A percentile compares a stretch with the other conserved stretches of the same genome.
Evolutionary conservation across 2,888 invertebrate species (phyloP).

Genomic region (Tiphia femorata): DNA sequence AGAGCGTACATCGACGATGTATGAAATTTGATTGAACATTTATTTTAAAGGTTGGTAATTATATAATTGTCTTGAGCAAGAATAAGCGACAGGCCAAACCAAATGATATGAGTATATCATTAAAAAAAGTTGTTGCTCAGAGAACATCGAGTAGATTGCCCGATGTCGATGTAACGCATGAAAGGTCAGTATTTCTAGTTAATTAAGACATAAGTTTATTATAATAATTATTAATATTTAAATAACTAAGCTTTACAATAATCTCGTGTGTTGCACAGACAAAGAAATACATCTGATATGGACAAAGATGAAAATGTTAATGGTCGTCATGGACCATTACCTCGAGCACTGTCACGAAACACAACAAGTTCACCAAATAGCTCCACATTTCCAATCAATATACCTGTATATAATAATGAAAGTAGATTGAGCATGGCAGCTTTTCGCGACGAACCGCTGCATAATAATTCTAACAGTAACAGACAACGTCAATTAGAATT

Average conservation of each 20-base stretch:
- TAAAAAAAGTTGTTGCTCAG: constrained; percentile 52
- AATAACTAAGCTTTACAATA: background rate
- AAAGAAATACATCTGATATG: constrained; percentile 70
- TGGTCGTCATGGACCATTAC: constrained; percentile 74
- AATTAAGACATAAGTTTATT: background rate
- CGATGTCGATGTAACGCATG: constrained; percentile 36
- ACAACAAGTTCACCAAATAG: constrained; percentile 26
- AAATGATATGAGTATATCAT: constrained; percentile 57
- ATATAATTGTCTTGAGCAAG: constrained; percentile 80
- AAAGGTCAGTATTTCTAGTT: constrained; percentile 44
- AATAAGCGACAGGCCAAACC: constrained; percentile 54
- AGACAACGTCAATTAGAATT: constrained; percentile 76
- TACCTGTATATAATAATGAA: constrained; percentile 58
- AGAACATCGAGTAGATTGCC: constrained; percentile 35
- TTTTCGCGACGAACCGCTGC: constrained; percentile 67
- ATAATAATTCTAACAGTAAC: constrained; percentile 64
- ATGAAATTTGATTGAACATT: constrained; percentile 3
- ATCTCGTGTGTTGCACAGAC: constrained; percentile 47
- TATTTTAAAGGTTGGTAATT: constrained; percentile 75
- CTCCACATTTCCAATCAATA: constrained; percentile 33
- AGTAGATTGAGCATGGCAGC: constrained; percentile 74
- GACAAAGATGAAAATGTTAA: constrained; percentile 82
- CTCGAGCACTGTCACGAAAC: constrained; percentile 38
- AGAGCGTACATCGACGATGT: too few species aligned
- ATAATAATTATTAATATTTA: background rate